Conservation (phyloP, 2,797 vertebrate species). For the Urocyon cinereoargenteus region DNA sequence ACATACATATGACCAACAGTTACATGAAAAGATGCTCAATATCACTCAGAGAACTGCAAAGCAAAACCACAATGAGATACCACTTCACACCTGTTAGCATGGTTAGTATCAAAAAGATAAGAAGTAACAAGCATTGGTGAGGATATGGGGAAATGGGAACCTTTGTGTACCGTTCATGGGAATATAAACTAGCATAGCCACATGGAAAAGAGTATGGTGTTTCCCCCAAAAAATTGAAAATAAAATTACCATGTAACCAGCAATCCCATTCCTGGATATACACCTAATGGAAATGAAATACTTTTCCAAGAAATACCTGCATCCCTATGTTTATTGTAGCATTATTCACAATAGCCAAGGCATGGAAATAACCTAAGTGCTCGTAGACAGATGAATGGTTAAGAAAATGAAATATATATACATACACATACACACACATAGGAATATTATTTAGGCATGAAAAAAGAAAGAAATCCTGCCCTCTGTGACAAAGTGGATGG, state of each 20-base stretch:
- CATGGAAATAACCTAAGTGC: not conserved
- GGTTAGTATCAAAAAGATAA: not conserved
- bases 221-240: not conserved
- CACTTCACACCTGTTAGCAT: not conserved
- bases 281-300: not conserved
- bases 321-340: not conserved
- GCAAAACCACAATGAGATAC: not conserved
- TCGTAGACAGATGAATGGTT: not conserved
- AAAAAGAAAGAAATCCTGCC: not conserved
- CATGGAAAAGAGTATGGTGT: not conserved
- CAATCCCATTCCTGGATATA: not conserved
- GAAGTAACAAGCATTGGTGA: not conserved
- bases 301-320: not conserved
- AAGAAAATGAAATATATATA: not conserved
- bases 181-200: not conserved
- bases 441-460: not conserved
- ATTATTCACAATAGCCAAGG: not conserved
- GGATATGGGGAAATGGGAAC: not conserved
- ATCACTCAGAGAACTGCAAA: not conserved
- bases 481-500: not conserved
- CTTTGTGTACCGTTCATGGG: not conserved
- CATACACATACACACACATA: no score
- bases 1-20: not conserved
- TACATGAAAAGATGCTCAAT: not conserved
- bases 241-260: not conserved